Conservation (phyloP, 2,113 vertebrate genomes). For the Lucifuga dentata region DNA sequence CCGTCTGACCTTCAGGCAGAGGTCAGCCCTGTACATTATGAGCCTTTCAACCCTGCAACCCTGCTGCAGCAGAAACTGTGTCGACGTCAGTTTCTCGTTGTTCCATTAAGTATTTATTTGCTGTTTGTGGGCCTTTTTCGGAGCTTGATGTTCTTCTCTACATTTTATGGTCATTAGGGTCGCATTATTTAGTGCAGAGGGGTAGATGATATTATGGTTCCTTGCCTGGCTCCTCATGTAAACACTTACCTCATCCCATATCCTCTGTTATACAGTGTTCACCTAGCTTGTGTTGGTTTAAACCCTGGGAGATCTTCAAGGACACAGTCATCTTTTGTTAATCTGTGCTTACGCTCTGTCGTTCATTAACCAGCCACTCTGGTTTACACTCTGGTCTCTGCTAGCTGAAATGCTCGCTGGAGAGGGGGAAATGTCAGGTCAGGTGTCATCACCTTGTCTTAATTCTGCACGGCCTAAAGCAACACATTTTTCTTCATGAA, state of each 20-base stretch:
- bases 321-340: slow-evolving; percentile 50
- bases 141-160: slow-evolving; percentile 11
- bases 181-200: slow-evolving; percentile 8
- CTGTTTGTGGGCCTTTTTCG: neutral
- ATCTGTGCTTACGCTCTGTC: slow-evolving; percentile 50
- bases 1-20: slow-evolving; percentile 41
- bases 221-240: slow-evolving; percentile 26
- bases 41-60: slow-evolving; percentile 5
- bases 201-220: slow-evolving; percentile 13
- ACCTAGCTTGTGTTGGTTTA: slow-evolving; percentile 33
- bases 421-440: neutral
- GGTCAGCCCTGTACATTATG: slow-evolving; percentile 22
- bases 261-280: slow-evolving; percentile 23
- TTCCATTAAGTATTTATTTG: neutral
- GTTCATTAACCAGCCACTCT: slow-evolving; percentile 55
- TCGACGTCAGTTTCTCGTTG: slow-evolving; percentile 2
- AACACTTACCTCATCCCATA: slow-evolving; percentile 45
- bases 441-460: slow-evolving; percentile 15
- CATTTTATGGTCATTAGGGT: slow-evolving; percentile 26
- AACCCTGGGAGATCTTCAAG: slow-evolving; percentile 51
- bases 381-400: neutral
- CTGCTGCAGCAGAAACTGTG: neutral
- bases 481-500: slow-evolving; percentile 4
- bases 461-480: neutral
- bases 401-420: neutral